Evolutionary conservation across 2,888 invertebrate species (phyloP).

Genomic region (Acleris laterana): DNA sequence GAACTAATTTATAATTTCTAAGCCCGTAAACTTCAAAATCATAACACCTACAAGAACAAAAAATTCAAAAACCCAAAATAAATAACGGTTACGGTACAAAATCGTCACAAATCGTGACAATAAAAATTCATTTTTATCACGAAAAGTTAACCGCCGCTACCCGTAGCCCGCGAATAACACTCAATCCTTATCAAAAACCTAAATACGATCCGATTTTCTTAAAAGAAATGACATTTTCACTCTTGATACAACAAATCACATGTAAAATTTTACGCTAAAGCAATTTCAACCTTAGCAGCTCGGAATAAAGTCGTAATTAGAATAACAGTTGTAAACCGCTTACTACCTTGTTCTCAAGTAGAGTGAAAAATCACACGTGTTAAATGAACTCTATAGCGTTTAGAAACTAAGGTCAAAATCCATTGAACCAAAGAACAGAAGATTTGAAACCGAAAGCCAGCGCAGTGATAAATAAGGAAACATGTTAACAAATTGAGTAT

Average conservation of each 20-base stretch:
- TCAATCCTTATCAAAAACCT: constrained; percentile 8
- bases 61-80: no score
- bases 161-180: constrained; percentile 2
- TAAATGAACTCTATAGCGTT: no score
- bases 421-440: background rate
- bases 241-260: no score
- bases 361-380: no score
- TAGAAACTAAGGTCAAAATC: no score
- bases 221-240: constrained; percentile 9
- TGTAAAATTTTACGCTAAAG: no score
- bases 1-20: no score
- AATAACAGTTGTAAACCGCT: no score
- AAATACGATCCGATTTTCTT: constrained; percentile 18
- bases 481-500: constrained; percentile 18
- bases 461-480: constrained; percentile 15
- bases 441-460: background rate
- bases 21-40: no score
- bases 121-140: constrained; percentile 9
- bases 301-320: background rate
- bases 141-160: constrained; percentile 6
- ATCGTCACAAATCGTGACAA: background rate
- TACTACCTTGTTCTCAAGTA: no score
- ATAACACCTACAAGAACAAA: no score
- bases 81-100: no score
- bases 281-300: background rate